A percentile compares a stretch with the other conserved stretches of the same genome.
These are phyloP conservation scores for Tiliacea aurago DNA, from an alignment of 2,888 invertebrate species.

Conservation along the genomic window DNA sequence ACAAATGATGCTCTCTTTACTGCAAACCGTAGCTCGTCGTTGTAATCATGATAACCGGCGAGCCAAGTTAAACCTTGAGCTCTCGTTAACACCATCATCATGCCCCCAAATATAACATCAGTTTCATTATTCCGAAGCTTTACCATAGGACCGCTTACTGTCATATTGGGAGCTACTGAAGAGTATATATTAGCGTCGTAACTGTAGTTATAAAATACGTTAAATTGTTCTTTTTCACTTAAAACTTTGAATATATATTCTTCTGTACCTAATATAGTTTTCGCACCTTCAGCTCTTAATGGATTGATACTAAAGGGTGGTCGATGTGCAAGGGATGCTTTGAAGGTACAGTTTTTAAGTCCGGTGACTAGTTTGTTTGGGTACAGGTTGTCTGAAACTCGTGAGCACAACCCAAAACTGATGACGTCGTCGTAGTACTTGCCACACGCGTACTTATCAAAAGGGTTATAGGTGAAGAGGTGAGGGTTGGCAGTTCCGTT, in stretches of 20 bases:
- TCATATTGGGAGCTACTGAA: conserved; percentile 52
- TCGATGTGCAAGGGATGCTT: conserved; percentile 71
- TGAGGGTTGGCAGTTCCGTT: conserved; percentile 68
- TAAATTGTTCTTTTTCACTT: conserved; percentile 54
- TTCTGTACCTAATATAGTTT: conserved; percentile 54
- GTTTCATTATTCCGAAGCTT: conserved; percentile 64
- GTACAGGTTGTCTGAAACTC: conserved; percentile 63
- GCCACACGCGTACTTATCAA: conserved; percentile 79
- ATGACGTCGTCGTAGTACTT: conserved; percentile 73
- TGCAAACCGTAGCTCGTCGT: conserved; percentile 69
- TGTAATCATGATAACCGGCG: conserved; percentile 66
- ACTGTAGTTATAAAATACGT: conserved; percentile 48
- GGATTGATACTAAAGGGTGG: conserved; percentile 74
- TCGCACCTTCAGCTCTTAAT: conserved; percentile 11
- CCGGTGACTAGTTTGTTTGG: conserved; percentile 71
- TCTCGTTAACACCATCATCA: conserved; percentile 56
- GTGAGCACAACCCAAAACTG: conserved; percentile 72
- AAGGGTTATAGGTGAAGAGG: conserved; percentile 79
- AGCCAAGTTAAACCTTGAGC: conserved; percentile 68
- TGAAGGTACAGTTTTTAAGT: conserved; percentile 76
- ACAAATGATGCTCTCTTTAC: conserved; percentile 69
- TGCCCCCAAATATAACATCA: conserved; percentile 64
- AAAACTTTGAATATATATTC: conserved; percentile 55
- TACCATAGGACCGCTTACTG: conserved; percentile 53
- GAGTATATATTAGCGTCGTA: conserved; percentile 37